phyloP scores from a whole-genome alignment of 2,888 invertebrate species.

The Lathronympha strigana region DNA sequence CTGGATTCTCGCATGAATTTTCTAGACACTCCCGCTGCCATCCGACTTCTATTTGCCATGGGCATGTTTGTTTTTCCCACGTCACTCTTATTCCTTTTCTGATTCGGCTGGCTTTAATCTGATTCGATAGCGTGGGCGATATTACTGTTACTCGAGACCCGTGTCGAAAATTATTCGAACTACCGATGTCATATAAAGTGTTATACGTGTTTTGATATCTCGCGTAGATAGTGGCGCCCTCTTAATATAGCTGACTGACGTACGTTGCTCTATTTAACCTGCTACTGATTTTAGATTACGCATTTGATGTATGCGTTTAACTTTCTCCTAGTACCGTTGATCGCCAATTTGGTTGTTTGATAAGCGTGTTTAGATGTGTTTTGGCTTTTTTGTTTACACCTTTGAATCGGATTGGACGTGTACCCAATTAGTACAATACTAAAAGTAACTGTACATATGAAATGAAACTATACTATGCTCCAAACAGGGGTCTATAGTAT shows the following conservation, averaged over 20 bases:
- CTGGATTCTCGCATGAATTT: slow-evolving; percentile 1
- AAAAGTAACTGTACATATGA: neutral
- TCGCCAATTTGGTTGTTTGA: slow-evolving; percentile 30
- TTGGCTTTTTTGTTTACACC: slow-evolving; percentile 26
- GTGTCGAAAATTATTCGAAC: slow-evolving; percentile 28
- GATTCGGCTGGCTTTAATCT: slow-evolving; percentile 44
- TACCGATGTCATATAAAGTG: slow-evolving; percentile 28
- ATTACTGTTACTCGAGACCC: slow-evolving; percentile 35
- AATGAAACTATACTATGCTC: neutral
- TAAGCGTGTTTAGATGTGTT: slow-evolving; percentile 24
- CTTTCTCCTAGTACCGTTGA: slow-evolving; percentile 33
- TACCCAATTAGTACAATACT: neutral
- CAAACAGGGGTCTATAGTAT: too few relatives aligned
- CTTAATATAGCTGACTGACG: neutral
- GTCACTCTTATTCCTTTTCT: slow-evolving; percentile 39
- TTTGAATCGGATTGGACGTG: slow-evolving; percentile 9
- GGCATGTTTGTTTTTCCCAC: slow-evolving; percentile 46
- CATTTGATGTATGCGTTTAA: slow-evolving; percentile 18
- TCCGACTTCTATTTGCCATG: slow-evolving; percentile 30
- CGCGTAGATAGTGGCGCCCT: slow-evolving; percentile 28
- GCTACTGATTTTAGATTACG: slow-evolving; percentile 33
- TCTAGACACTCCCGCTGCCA: neutral
- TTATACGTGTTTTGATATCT: slow-evolving; percentile 21
- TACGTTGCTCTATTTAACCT: slow-evolving; percentile 25
- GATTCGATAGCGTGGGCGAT: slow-evolving; percentile 44